phyloP scores from a whole-genome alignment of 2,797 vertebrate genomes.

The Chromis chromis region DNA sequence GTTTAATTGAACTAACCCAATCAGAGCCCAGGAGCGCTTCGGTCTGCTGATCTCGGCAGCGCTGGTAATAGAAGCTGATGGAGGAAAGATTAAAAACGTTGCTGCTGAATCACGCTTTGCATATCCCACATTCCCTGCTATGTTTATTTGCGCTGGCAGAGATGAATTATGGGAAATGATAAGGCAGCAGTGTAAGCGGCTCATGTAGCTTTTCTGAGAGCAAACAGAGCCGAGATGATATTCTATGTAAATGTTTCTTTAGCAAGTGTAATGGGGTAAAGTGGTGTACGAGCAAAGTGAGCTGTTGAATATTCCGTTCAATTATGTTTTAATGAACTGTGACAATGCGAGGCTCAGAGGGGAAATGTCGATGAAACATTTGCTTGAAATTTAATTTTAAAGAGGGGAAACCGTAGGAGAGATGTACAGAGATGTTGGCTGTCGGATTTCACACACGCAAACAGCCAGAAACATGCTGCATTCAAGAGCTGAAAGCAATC shows the following conservation, averaged over 20 bases:
- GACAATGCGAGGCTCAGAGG: slow-evolving; percentile 61
- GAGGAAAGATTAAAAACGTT: slow-evolving; percentile 73
- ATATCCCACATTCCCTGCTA: slow-evolving; percentile 36
- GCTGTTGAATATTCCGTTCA: slow-evolving; percentile 72
- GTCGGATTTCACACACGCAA: slow-evolving; percentile 24
- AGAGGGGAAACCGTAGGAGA: slow-evolving; percentile 20
- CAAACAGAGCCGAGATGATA: slow-evolving; percentile 44
- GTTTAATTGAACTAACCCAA: slow-evolving; percentile 76
- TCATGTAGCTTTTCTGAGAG: slow-evolving; percentile 39
- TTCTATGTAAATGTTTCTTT: slow-evolving; percentile 67
- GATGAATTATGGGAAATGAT: slow-evolving; percentile 59
- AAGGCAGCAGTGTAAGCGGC: slow-evolving; percentile 18
- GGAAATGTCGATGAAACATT: slow-evolving; percentile 66
- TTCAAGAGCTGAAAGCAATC: slow-evolving; percentile 32
- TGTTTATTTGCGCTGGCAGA: slow-evolving; percentile 51
- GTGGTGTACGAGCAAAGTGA: slow-evolving; percentile 54
- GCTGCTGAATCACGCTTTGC: slow-evolving; percentile 58
- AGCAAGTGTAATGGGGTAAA: slow-evolving; percentile 59
- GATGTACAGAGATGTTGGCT: slow-evolving; percentile 10
- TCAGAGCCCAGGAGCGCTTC: slow-evolving; percentile 55
- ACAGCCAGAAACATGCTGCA: neutral
- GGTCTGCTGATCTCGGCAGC: slow-evolving; percentile 55
- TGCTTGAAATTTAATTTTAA: slow-evolving; percentile 55
- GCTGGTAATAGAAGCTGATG: slow-evolving; percentile 67
- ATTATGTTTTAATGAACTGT: slow-evolving; percentile 78